phyloP scores from a whole-genome alignment of 1,140 invertebrate species.

The Macrosteles quadrilineatus region DNA sequence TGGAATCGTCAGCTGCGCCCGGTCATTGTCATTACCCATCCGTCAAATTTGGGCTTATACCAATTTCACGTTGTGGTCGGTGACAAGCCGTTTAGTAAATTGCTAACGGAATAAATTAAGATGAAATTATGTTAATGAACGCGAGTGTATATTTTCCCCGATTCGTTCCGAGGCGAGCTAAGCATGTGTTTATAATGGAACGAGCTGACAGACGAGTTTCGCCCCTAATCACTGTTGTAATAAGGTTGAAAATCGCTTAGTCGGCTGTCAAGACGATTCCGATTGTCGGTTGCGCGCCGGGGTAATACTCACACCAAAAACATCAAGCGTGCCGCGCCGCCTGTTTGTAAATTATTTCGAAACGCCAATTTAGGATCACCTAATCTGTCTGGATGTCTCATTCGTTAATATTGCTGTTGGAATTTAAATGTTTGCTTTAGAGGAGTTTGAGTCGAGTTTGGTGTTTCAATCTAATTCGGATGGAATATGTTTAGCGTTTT shows the following conservation, averaged over 20 bases:
- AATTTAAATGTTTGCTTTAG: too few relatives aligned
- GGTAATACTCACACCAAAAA: slow-evolving; percentile 17
- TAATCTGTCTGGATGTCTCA: too few relatives aligned
- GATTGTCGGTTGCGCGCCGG: slow-evolving; percentile 16
- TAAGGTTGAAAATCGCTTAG: slow-evolving; percentile 28
- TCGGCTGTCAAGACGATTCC: slow-evolving; percentile 19
- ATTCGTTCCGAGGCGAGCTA: slow-evolving; percentile 26
- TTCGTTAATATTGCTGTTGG: too few relatives aligned
- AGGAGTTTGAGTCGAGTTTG: too few relatives aligned
- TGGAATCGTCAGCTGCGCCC: too few relatives aligned
- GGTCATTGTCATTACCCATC: neutral
- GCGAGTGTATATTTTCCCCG: slow-evolving; percentile 23
- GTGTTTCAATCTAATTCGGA: too few relatives aligned
- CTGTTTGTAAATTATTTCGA: neutral
- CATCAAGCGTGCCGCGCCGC: neutral
- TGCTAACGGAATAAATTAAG: slow-evolving; percentile 29
- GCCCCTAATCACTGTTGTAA: slow-evolving; percentile 20
- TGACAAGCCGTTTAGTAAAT: slow-evolving; percentile 25
- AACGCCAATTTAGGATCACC: slow-evolving; percentile 12
- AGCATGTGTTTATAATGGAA: slow-evolving; percentile 30
- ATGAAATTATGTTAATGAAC: slow-evolving; percentile 30
- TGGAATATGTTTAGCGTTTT: too few relatives aligned
- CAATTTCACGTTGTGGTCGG: slow-evolving; percentile 18
- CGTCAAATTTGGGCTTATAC: neutral
- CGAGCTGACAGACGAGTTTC: slow-evolving; percentile 20